These are phyloP conservation scores for Oceanites oceanicus DNA, from an alignment of 2,113 vertebrate species.

Conservation along the genomic window DNA sequence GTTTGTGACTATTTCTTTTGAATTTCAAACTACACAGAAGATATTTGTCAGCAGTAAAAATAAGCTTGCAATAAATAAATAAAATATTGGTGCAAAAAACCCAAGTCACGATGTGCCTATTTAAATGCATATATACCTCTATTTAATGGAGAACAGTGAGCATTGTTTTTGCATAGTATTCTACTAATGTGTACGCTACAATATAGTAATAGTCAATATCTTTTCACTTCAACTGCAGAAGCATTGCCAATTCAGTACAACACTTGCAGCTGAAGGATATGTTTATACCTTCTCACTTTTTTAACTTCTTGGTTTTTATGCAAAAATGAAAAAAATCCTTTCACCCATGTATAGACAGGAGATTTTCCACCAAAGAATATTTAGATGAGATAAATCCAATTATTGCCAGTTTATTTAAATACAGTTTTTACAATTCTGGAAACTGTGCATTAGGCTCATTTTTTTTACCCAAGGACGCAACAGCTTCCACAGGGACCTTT, in stretches of 20 bases:
- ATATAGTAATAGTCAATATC: neutral
- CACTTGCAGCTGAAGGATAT: neutral
- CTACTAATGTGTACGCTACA: conserved; percentile 5
- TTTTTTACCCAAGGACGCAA: neutral
- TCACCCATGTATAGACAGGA: neutral
- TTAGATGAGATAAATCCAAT: neutral
- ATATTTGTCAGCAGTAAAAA: conserved; percentile 63
- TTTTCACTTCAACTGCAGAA: conserved; percentile 22
- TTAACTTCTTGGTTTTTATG: neutral
- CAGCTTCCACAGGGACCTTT: neutral
- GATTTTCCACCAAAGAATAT: neutral
- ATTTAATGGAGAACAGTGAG: neutral
- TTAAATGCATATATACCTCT: conserved; percentile 38
- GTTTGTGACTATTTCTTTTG: conserved; percentile 47
- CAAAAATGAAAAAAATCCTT: conserved; percentile 5
- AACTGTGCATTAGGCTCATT: neutral
- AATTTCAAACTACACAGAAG: conserved; percentile 39
- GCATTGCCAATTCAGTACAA: neutral
- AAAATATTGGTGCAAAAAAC: conserved; percentile 41
- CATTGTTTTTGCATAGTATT: neutral
- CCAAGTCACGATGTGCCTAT: neutral
- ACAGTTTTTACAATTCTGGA: neutral
- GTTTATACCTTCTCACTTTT: conserved; percentile 15
- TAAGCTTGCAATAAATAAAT: conserved; percentile 50
- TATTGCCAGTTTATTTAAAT: neutral